phyloP scores from a whole-genome alignment of 2,888 invertebrate genomes.

The Carcina quercana region DNA sequence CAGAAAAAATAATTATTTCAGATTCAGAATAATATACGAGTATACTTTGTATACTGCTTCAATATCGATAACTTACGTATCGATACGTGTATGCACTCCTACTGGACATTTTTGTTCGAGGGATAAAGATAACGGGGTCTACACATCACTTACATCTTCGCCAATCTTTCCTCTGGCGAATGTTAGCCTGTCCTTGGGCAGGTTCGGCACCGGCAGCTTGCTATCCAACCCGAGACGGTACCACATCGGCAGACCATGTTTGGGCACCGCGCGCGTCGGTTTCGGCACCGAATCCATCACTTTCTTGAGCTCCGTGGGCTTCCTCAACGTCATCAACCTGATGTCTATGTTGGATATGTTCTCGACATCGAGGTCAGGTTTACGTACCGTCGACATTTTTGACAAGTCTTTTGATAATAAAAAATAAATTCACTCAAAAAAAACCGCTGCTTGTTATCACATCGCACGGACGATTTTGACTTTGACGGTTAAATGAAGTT shows the following conservation, averaged over 20 bases:
- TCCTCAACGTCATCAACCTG: constrained; percentile 55
- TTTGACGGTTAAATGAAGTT: constrained; percentile 27
- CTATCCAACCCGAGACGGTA: constrained; percentile 63
- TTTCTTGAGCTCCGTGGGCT: constrained; percentile 61
- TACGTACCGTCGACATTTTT: constrained; percentile 30
- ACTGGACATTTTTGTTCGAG: too few relatives aligned
- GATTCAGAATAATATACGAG: too few relatives aligned
- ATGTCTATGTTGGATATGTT: constrained; percentile 41
- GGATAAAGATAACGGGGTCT: too few relatives aligned
- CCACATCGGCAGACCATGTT: constrained; percentile 70
- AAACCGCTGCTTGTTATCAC: constrained; percentile 17
- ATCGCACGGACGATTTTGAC: constrained; percentile 38
- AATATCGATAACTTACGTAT: too few relatives aligned
- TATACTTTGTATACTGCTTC: too few relatives aligned
- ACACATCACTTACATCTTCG: constrained; percentile 53
- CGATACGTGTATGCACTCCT: too few relatives aligned
- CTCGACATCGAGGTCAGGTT: constrained; percentile 30
- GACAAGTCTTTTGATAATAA: constrained; percentile 18
- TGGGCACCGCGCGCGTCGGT: constrained; percentile 58
- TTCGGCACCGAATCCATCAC: constrained; percentile 63
- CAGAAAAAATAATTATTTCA: too few relatives aligned
- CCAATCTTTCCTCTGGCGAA: constrained; percentile 71
- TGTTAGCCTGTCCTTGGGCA: constrained; percentile 61
- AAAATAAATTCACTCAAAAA: constrained; percentile 27
- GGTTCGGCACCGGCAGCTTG: constrained; percentile 70